These are phyloP conservation scores for Pachycephus smyrnensis DNA, from an alignment of 2,888 invertebrate species.

Conservation along the genomic window DNA sequence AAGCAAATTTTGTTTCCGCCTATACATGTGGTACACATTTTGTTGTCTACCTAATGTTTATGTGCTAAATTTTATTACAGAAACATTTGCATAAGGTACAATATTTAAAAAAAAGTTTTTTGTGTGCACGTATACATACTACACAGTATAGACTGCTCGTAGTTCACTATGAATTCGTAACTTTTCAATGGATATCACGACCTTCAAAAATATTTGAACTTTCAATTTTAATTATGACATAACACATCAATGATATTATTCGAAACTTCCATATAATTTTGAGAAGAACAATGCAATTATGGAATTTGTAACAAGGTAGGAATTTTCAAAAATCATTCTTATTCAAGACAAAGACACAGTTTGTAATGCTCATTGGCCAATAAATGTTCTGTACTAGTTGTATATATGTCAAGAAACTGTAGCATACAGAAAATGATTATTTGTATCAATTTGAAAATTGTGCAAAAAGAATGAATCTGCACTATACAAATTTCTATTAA, in stretches of 20 bases:
- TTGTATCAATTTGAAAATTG: not conserved
- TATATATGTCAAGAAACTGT: not conserved
- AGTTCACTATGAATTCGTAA: not conserved
- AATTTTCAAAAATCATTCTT: not conserved
- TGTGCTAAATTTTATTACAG: slow-evolving; percentile 23
- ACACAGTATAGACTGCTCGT: not conserved
- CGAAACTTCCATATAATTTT: not conserved
- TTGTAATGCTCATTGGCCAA: not conserved
- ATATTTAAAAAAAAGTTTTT: not conserved
- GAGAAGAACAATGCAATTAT: not conserved
- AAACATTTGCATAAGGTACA: not conserved
- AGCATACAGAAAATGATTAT: not conserved
- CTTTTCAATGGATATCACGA: not conserved
- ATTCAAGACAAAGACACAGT: not conserved
- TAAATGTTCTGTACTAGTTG: not conserved
- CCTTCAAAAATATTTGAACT: not conserved
- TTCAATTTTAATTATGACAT: not conserved
- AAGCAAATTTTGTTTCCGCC: slow-evolving; percentile 51
- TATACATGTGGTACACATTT: slow-evolving; percentile 35
- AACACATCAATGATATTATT: not conserved
- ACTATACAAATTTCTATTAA: not conserved
- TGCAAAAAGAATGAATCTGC: not conserved
- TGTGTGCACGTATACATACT: not conserved
- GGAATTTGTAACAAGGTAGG: not conserved
- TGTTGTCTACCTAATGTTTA: slow-evolving; percentile 44